phyloP scores from a whole-genome alignment of 1,140 invertebrate genomes.

The Samia ricini region DNA sequence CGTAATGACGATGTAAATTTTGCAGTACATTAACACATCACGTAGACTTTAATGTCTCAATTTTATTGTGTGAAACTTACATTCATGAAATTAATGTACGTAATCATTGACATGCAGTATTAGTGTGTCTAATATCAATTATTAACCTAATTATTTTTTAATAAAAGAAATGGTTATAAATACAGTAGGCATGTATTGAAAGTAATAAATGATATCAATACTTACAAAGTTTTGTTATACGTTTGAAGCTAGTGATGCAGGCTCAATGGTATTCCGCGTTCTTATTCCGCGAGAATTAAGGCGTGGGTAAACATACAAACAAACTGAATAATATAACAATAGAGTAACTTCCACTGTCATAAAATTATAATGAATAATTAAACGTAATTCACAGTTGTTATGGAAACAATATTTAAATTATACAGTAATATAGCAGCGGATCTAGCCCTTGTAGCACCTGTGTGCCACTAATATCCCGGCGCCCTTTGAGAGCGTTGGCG shows the following conservation, averaged over 20 bases:
- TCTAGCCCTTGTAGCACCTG: no score
- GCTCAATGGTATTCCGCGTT: background rate
- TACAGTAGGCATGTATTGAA: no score
- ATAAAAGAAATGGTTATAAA: no score
- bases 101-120: no score
- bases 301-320: background rate
- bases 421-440: background rate
- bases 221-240: no score
- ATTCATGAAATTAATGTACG: background rate
- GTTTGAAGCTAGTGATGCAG: background rate
- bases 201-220: no score
- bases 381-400: background rate
- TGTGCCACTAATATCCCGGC: no score
- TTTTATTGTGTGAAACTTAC: background rate
- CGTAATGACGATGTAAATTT: background rate
- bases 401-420: background rate
- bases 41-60: constrained; percentile 1
- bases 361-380: background rate
- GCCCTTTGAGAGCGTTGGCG: no score
- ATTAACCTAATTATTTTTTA: no score
- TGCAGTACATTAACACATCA: constrained; percentile 3
- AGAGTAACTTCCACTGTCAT: background rate
- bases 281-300: background rate
- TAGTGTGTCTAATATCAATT: no score
- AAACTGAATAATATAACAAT: background rate